Conservation (phyloP, 1,140 invertebrate genomes). For the Drosophila varians region DNA sequence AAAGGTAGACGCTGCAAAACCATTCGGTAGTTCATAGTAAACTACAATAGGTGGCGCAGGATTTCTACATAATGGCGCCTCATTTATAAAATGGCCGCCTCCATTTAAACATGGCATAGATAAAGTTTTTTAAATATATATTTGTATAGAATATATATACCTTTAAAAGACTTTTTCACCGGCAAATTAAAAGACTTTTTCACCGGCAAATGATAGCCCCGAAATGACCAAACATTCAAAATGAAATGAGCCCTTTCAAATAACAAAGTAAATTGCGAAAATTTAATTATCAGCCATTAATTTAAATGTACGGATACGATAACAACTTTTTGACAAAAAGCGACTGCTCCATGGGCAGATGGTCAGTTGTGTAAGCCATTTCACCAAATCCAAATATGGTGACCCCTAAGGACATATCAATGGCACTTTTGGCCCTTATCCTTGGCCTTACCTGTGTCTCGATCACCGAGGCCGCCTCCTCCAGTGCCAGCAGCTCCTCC, state of each 20-base stretch:
- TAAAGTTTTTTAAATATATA: background rate
- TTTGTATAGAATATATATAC: too few relatives aligned
- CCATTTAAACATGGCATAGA: too few relatives aligned
- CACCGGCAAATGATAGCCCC: background rate
- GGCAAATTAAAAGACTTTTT: constrained; percentile 1
- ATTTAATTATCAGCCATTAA: constrained; percentile 12
- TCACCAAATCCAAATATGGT: background rate
- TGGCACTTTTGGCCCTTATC: background rate
- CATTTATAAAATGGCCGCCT: too few relatives aligned
- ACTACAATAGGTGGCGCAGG: background rate
- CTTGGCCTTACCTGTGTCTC: background rate
- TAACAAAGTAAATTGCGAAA: constrained; percentile 12
- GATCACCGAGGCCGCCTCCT: background rate
- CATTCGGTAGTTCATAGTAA: background rate
- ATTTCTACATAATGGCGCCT: too few relatives aligned
- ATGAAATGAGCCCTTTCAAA: constrained; percentile 23
- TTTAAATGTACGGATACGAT: background rate
- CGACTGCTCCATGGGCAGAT: background rate
- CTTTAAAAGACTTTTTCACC: too few relatives aligned
- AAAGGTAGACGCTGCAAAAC: background rate
- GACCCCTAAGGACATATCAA: background rate
- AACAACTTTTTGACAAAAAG: constrained; percentile 11
- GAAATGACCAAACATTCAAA: background rate
- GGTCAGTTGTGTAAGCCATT: background rate
- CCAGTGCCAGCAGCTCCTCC: background rate